These are phyloP conservation scores for Volucella inflata DNA, from an alignment of 2,888 invertebrate genomes.

Conservation along the genomic window DNA sequence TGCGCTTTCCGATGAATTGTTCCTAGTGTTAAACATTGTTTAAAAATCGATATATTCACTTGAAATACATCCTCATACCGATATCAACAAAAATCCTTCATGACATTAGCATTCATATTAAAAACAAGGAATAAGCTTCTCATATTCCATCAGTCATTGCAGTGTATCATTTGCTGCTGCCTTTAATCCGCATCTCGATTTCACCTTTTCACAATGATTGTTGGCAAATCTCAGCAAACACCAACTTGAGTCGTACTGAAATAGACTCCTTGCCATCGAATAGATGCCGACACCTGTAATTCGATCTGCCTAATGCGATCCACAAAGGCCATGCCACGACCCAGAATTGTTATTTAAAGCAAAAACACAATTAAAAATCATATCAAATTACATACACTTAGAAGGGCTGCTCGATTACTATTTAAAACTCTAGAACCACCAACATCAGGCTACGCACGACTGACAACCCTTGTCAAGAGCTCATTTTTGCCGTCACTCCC, in stretches of 20 bases:
- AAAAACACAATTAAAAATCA: conserved; percentile 69
- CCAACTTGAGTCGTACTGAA: conserved; percentile 34
- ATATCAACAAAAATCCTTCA: no score
- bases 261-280: conserved; percentile 30
- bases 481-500: conserved; percentile 20
- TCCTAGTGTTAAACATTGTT: no score
- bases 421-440: no score
- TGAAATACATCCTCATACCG: no score
- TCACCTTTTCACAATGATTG: conserved; percentile 9
- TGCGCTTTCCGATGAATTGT: no score
- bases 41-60: no score
- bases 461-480: conserved; percentile 43
- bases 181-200: conserved; percentile 24
- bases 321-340: conserved; percentile 53
- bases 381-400: conserved; percentile 53
- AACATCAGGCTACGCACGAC: not conserved
- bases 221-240: conserved; percentile 50
- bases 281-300: conserved; percentile 54
- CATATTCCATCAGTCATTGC: not conserved
- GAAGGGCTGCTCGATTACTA: conserved; percentile 1
- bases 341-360: conserved; percentile 46
- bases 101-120: no score
- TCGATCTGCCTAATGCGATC: conserved; percentile 64
- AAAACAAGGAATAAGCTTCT: no score
- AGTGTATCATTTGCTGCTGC: not conserved